A percentile compares a stretch with the other conserved stretches of the same genome.
Evolutionary conservation across 1,140 invertebrate species (phyloP).

Genomic region (Polypedilum pembai): DNA sequence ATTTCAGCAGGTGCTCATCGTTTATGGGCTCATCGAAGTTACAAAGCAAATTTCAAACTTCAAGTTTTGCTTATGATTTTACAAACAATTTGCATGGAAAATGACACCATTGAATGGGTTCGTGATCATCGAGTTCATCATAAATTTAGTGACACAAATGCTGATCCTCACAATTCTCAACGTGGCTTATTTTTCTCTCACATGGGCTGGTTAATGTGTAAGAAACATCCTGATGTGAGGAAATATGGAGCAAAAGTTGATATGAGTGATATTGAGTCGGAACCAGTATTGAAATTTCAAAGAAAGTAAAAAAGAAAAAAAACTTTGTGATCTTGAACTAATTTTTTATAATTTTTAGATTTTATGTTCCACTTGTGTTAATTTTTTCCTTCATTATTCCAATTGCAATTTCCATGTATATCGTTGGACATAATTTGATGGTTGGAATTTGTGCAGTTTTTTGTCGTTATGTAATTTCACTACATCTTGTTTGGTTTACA

Average conservation of each 20-base stretch:
- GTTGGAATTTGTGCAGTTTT: background rate
- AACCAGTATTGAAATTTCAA: conserved; percentile 65
- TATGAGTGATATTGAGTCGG: conserved; percentile 58
- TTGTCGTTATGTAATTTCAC: conserved; percentile 37
- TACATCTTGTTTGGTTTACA: conserved; percentile 68
- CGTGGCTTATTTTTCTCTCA: conserved; percentile 62
- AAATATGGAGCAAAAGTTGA: conserved; percentile 50
- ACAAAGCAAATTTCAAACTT: conserved; percentile 72
- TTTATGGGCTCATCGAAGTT: conserved; percentile 81
- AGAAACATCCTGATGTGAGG: conserved; percentile 57
- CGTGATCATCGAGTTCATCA: conserved; percentile 59
- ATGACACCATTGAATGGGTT: conserved; percentile 49
- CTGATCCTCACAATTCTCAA: conserved; percentile 56
- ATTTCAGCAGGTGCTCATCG: conserved; percentile 85
- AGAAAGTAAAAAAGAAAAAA: conserved; percentile 46
- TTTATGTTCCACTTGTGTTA: background rate
- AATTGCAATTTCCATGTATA: background rate
- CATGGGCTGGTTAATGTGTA: conserved; percentile 57
- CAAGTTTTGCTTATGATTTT: conserved; percentile 49
- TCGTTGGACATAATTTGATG: background rate
- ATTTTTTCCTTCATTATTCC: background rate
- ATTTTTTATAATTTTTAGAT: background rate
- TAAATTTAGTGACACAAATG: conserved; percentile 58
- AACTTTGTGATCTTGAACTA: too few relatives aligned
- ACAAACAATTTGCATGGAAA: conserved; percentile 48